Percentiles rank a stretch among this genome's conserved stretches.
Conservation (phyloP, 2,113 vertebrate genomes). For the Poeciliopsis turrubarensis region DNA sequence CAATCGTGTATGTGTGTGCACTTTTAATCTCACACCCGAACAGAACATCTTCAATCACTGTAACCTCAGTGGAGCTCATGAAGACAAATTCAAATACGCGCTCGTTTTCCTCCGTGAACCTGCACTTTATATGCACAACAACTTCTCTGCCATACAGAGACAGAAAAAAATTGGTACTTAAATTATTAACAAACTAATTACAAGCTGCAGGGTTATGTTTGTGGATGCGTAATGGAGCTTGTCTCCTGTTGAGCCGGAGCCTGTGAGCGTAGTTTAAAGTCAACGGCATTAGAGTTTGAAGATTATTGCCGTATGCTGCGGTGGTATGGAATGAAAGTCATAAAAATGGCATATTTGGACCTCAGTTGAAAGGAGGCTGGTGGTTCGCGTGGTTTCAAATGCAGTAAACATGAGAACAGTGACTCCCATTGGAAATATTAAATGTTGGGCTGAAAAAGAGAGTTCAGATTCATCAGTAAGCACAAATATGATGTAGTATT, state of each 20-base stretch:
- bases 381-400: background rate
- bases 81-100: conserved; percentile 39
- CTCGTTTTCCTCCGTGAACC: conserved; percentile 29
- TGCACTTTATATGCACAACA: conserved; percentile 9
- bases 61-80: conserved; percentile 24
- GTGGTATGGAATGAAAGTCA: conserved; percentile 7
- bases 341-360: conserved; percentile 6
- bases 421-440: background rate
- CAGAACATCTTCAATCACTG: conserved; percentile 10
- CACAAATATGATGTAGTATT: background rate
- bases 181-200: conserved; percentile 62
- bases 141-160: conserved; percentile 9
- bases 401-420: background rate
- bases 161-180: conserved; percentile 26
- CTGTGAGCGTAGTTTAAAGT: conserved; percentile 3
- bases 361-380: conserved; percentile 6
- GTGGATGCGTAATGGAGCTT: conserved; percentile 41
- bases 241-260: conserved; percentile 20
- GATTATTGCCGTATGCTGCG: background rate
- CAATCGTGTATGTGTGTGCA: conserved; percentile 13
- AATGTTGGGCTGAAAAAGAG: background rate
- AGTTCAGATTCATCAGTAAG: background rate
- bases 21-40: conserved; percentile 16
- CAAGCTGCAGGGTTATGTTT: conserved; percentile 48
- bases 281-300: background rate